phyloP scores from a whole-genome alignment of 1,140 invertebrate genomes.

The Papilio aristodemus region DNA sequence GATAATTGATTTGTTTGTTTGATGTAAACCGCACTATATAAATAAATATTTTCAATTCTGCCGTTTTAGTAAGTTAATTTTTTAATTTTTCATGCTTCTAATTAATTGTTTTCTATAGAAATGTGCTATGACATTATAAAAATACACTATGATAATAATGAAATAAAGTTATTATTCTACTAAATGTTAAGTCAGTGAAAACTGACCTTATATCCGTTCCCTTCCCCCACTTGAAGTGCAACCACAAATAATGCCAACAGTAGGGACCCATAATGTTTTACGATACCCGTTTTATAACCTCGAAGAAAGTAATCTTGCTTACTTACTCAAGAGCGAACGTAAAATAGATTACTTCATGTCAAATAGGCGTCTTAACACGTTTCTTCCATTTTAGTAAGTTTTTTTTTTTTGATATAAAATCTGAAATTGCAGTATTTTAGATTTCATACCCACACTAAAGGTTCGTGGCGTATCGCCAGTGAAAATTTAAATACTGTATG shows the following conservation, averaged over 20 bases:
- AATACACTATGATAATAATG: too few relatives aligned
- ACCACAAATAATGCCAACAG: constrained; percentile 54
- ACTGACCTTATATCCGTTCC: constrained; percentile 46
- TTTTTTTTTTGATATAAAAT: not conserved
- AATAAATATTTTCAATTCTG: too few relatives aligned
- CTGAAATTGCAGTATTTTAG: not conserved
- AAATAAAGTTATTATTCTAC: too few relatives aligned
- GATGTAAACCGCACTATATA: too few relatives aligned
- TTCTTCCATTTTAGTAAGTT: constrained; percentile 1
- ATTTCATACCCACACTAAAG: too few relatives aligned
- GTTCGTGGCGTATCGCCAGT: too few relatives aligned
- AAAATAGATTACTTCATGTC: constrained; percentile 50
- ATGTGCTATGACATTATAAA: too few relatives aligned
- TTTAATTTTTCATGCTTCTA: too few relatives aligned
- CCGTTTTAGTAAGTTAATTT: too few relatives aligned
- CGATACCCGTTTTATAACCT: constrained; percentile 64
- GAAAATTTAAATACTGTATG: too few relatives aligned
- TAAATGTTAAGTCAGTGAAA: constrained; percentile 47
- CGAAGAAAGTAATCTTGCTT: constrained; percentile 64
- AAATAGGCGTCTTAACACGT: constrained; percentile 29
- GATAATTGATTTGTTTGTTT: too few relatives aligned
- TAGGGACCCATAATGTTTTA: constrained; percentile 66
- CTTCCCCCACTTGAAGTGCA: constrained; percentile 51
- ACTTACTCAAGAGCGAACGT: constrained; percentile 52
- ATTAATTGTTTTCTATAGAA: too few relatives aligned